Base-by-base conservation (phyloP, 2,797 vertebrate species). In the Anguilla marmorata region DNA sequence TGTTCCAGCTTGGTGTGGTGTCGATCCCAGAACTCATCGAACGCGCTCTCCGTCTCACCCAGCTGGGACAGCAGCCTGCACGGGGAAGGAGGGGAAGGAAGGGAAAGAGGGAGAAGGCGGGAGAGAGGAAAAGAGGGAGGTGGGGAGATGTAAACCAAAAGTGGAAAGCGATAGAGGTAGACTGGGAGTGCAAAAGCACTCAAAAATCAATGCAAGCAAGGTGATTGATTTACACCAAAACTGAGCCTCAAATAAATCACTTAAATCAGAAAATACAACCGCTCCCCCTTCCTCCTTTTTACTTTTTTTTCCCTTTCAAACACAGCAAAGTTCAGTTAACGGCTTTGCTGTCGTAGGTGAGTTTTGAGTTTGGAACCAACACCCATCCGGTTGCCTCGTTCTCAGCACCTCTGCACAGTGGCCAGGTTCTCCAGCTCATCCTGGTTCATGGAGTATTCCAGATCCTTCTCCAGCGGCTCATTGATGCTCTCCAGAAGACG, bases 11-110 rank as follows among this genome's bases (percentile, higher is more conserved):
- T 99, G 93, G 96, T 97, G 88, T 98, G 97, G 91, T 99, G 99
- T 87, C 97, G 97, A 60, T 96, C 93, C 98, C 99, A 99, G 94
- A 99, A 99, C 92, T 98, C 97, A 88, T 99, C 98, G 88, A 99
- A 99, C 41, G 99, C 98, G 0, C 94, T 93, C 92, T 98, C 98
- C 0, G 98, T 99, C 94, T 99, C 98, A 8, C 97, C 95, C 91
- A 99, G 94, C 89, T 99, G 99, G 89, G 96, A 96, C 90, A 99
- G 93, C 90, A 99, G 96, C 92, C 99, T 99, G 91, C 30, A 41
- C 45, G 24, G 30, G 74, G 87, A 86, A 27, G 66, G 80, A 84
- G 58, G 3, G 1, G 50, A 8, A 69, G 85, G 84, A 33, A 88
- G 30, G 86, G 12, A 82, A 0, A 12, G 1, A 33, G 48, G 8